Base-by-base conservation (phyloP, 2,888 invertebrate genomes). In the Drosophila seclusa region DNA sequence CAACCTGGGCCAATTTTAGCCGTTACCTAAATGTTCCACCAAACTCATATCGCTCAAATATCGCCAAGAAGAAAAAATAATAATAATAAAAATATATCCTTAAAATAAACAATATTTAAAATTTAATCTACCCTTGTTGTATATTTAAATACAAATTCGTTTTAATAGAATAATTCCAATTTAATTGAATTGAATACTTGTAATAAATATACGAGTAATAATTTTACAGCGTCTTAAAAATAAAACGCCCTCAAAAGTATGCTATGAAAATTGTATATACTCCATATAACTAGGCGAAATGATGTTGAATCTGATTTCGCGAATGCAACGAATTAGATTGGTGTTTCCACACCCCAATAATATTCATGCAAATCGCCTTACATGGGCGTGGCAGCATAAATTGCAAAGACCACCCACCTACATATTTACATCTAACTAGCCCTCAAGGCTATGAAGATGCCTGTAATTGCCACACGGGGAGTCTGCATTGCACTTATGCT, bases 351-450 rank as follows among this genome's bases (percentile, higher is more conserved):
- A 40, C 68, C 57, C 67, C 65, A 78, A 73, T 81, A 73, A 77
- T 78, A 81, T 78, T 60, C 82, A 78, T 78, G 78, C 68, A 81
- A 81, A 78, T 81, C 65, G 64, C 53, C 48, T 50, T 59, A 29
- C 34, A 18, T 65, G 80, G 78, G 81, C 34, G 81, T 71, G 78
- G 58, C 71, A 66, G 36, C 36, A 67, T 58, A 58, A 67, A 67
- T 55, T 63, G 45, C 7, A 24, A 8, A 32, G 32, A 31, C 49
- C 34, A 11, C 42, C 38, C 16, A n/a, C 27, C 24, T 29, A 18
- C 3, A 50, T n/a, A 34, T 32, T 21, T 34, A 24, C 32, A 34
- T 34, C 32, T 34, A 34, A 53, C 53, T 53, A 16, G 11, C 34
- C 34, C 36, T 48, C 36, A 31, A 32, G 16, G 13, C 49, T 27